These are phyloP conservation scores for Halictus rubicundus DNA, from an alignment of 1,140 invertebrate genomes.

Conservation along the genomic window DNA sequence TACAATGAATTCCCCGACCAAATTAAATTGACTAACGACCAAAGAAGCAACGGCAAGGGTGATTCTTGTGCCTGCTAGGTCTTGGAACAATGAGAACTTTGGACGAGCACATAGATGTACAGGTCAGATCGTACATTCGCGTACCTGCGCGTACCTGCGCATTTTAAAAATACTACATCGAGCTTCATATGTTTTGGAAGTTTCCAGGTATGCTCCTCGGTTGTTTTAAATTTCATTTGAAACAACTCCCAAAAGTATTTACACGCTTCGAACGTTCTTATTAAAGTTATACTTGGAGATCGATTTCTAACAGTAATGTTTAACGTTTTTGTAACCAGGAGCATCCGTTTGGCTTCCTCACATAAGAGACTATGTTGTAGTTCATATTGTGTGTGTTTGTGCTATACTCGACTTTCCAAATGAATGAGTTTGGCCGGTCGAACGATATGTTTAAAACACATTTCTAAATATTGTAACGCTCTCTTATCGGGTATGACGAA, in stretches of 20 bases:
- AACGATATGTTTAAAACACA: constrained; percentile 36
- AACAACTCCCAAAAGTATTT: constrained; percentile 11
- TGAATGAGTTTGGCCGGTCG: constrained; percentile 13
- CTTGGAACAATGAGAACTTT: constrained; percentile 68
- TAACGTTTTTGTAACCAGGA: constrained; percentile 38
- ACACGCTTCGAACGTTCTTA: background rate
- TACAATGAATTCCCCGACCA: constrained; percentile 99
- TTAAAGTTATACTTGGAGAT: constrained; percentile 10
- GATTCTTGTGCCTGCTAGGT: constrained; percentile 91
- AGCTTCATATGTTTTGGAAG: constrained; percentile 60
- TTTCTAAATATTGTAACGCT: constrained; percentile 58
- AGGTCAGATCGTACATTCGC: constrained; percentile 74
- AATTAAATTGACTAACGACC: constrained; percentile 89
- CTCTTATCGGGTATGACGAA: constrained; percentile 60
- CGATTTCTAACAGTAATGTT: constrained; percentile 41
- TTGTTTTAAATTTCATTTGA: constrained; percentile 26
- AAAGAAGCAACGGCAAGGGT: constrained; percentile 84
- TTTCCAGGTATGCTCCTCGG: constrained; percentile 40
- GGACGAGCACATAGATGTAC: constrained; percentile 68
- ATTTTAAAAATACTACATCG: constrained; percentile 55
- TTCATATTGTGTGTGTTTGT: constrained; percentile 55
- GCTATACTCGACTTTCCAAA: constrained; percentile 42
- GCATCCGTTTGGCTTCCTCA: constrained; percentile 47
- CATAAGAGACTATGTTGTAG: constrained; percentile 51
- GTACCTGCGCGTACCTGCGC: constrained; percentile 36